These are phyloP conservation scores for Zaprionus obscuricornis DNA, from an alignment of 2,888 invertebrate species.

Conservation along the genomic window DNA sequence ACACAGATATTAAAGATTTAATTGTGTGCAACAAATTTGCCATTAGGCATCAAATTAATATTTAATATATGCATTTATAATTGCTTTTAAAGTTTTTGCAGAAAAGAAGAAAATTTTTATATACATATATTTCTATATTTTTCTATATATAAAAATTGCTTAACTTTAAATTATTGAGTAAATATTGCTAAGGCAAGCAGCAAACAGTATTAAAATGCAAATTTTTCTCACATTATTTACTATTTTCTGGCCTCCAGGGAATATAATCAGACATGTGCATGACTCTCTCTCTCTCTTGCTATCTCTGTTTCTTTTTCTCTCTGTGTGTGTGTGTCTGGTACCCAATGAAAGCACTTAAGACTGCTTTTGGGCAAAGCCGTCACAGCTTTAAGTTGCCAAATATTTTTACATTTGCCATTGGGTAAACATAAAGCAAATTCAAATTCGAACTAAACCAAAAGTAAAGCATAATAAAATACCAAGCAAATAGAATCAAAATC, in stretches of 20 bases:
- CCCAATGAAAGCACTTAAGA: constrained; percentile 20
- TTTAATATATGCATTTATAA: background rate
- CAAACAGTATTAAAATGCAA: constrained; percentile 32
- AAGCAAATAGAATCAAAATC: constrained; percentile 40
- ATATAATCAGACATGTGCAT: background rate
- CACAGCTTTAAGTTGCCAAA: constrained; percentile 48
- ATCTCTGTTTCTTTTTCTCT: too few relatives aligned
- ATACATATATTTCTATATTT: too few relatives aligned
- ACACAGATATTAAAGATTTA: constrained; percentile 33
- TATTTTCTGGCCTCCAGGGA: background rate
- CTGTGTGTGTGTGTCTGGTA: background rate
- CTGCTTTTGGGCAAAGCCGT: constrained; percentile 3
- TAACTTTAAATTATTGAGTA: too few relatives aligned
- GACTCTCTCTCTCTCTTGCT: too few relatives aligned
- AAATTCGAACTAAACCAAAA: constrained; percentile 25
- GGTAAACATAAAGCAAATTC: constrained; percentile 48
- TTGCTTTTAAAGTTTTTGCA: too few relatives aligned
- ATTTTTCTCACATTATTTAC: constrained; percentile 10
- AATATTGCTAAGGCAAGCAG: constrained; percentile 20
- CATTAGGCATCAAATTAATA: constrained; percentile 8
- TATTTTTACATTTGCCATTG: constrained; percentile 45
- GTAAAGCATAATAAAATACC: constrained; percentile 17
- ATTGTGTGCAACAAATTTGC: constrained; percentile 27
- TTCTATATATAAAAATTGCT: too few relatives aligned
- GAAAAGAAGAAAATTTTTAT: too few relatives aligned